phyloP scores from a whole-genome alignment of 2,888 invertebrate species.

The Eulithis testata region DNA sequence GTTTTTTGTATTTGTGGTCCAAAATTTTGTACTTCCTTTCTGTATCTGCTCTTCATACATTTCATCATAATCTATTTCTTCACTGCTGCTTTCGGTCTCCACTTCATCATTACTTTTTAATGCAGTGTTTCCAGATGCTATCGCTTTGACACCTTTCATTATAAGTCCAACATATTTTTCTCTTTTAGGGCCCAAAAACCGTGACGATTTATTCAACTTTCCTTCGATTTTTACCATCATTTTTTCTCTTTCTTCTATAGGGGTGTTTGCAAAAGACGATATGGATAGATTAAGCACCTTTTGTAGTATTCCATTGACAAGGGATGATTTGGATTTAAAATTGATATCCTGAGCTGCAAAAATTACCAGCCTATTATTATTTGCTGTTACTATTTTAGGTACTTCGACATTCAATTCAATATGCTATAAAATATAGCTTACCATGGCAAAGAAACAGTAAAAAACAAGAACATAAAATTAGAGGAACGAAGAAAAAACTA shows the following conservation, averaged over 20 bases:
- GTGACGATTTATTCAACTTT: slow-evolving; percentile 51
- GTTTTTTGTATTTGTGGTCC: slow-evolving; percentile 36
- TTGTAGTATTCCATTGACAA: slow-evolving; percentile 49
- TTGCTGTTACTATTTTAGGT: neutral
- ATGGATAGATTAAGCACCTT: slow-evolving; percentile 54
- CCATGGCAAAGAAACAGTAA: slow-evolving; percentile 17
- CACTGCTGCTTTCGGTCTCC: neutral
- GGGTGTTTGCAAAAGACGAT: slow-evolving; percentile 42
- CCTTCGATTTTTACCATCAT: slow-evolving; percentile 50
- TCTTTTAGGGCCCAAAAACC: slow-evolving; percentile 48
- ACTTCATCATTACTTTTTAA: slow-evolving; percentile 1
- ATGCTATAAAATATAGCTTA: slow-evolving; percentile 12
- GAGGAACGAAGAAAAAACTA: slow-evolving; percentile 3
- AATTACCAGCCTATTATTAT: slow-evolving; percentile 1
- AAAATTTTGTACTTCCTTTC: slow-evolving; percentile 33
- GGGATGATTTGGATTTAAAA: slow-evolving; percentile 33
- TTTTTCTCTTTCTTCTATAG: slow-evolving; percentile 40
- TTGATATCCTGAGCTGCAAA: slow-evolving; percentile 15
- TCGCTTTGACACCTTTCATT: slow-evolving; percentile 60
- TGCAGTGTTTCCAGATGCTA: slow-evolving; percentile 34
- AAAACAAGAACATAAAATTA: slow-evolving; percentile 19
- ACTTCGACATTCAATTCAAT: neutral
- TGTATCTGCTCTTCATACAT: neutral
- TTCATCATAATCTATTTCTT: neutral
- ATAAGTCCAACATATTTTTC: slow-evolving; percentile 59